A percentile compares a stretch with the other conserved stretches of the same genome.
Conservation (phyloP, 2,888 invertebrate genomes). For the Brachyptera risi region DNA sequence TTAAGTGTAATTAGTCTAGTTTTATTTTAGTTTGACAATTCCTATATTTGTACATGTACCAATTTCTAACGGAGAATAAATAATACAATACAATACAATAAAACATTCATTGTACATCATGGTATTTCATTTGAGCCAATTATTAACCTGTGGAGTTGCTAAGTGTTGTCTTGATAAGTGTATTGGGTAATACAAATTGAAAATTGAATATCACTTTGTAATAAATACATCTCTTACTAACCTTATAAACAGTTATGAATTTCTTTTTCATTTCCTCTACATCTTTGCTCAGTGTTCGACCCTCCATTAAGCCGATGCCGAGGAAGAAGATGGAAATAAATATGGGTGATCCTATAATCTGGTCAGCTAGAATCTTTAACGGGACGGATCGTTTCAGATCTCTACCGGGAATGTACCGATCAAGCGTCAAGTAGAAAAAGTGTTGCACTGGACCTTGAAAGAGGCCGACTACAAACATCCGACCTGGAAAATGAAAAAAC, state of each 20-base stretch:
- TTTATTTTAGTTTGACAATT: too few species aligned
- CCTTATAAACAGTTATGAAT: background rate
- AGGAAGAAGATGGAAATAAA: background rate
- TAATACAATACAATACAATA: too few species aligned
- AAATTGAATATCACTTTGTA: background rate
- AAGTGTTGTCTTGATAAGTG: too few species aligned
- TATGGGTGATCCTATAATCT: background rate
- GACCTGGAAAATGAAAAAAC: constrained; percentile 31
- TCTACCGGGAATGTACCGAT: background rate
- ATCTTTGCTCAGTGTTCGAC: background rate
- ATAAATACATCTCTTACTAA: background rate
- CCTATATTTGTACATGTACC: too few species aligned
- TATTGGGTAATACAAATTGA: too few species aligned
- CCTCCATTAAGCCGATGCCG: background rate
- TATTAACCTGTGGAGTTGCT: too few species aligned
- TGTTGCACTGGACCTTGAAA: constrained; percentile 48
- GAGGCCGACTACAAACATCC: constrained; percentile 47
- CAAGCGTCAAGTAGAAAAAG: constrained; percentile 40
- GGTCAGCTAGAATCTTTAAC: background rate
- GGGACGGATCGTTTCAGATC: background rate
- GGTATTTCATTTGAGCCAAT: too few species aligned
- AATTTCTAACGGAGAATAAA: too few species aligned
- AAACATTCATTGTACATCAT: too few species aligned
- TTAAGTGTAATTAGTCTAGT: too few species aligned
- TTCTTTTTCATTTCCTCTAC: background rate